Percentiles rank a stretch among this genome's conserved stretches.
These are phyloP conservation scores for Heliconius aoede DNA, from an alignment of 2,888 invertebrate genomes.

Conservation along the genomic window DNA sequence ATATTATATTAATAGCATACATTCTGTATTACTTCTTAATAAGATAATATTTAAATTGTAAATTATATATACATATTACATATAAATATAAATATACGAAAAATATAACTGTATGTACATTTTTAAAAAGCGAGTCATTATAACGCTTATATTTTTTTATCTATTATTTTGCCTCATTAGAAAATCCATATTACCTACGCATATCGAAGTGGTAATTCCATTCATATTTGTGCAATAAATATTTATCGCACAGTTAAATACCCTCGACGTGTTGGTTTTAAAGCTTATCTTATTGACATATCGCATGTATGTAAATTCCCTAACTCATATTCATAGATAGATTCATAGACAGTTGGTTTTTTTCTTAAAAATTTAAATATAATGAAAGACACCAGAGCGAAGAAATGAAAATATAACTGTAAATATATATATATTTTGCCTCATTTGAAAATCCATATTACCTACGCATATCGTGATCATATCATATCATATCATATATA, in stretches of 20 bases:
- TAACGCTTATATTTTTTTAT: background rate
- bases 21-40: background rate
- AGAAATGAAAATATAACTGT: no score
- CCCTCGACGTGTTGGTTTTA: background rate
- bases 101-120: background rate
- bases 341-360: no score
- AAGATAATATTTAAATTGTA: background rate
- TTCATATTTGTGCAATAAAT: background rate
- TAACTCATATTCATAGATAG: background rate
- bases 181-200: constrained; percentile 4
- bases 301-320: background rate
- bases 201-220: background rate
- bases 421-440: no score
- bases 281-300: background rate
- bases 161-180: background rate
- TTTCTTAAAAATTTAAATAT: no score
- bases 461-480: background rate
- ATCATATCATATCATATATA: no score
- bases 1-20: no score
- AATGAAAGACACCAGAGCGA: no score
- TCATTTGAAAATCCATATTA: constrained; percentile 14
- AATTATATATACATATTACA: background rate
- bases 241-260: background rate
- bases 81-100: background rate
- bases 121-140: background rate